Evolutionary conservation across 2,797 vertebrate genomes (phyloP).

Genomic region (Esox masquinongy): DNA sequence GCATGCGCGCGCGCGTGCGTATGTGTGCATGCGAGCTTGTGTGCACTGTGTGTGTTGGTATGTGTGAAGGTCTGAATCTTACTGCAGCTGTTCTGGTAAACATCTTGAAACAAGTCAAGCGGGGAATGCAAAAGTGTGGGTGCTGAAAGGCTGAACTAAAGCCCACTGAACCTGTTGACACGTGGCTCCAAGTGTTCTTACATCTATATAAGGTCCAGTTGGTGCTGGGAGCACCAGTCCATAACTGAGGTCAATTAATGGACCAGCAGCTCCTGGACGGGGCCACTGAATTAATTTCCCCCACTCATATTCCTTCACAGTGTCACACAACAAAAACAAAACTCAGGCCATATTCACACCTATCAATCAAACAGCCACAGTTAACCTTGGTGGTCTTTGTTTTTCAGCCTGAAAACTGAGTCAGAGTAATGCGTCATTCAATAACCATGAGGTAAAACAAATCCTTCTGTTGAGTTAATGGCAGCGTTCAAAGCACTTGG

Average conservation of each 20-base stretch:
- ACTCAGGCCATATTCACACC: neutral
- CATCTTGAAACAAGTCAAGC: conserved; percentile 49
- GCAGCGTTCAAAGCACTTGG: neutral
- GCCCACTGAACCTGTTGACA: conserved; percentile 44
- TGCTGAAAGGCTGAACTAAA: conserved; percentile 39
- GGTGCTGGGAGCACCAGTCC: conserved; percentile 11
- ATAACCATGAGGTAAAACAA: neutral
- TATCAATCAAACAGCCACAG: neutral
- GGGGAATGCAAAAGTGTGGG: conserved; percentile 11
- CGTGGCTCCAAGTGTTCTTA: conserved; percentile 20
- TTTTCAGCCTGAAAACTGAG: neutral
- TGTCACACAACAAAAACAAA: neutral
- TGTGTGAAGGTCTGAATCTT: conserved; percentile 27
- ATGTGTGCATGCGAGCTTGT: neutral
- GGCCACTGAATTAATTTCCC: conserved; percentile 8
- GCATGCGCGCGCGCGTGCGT: conserved; percentile 13
- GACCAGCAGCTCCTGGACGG: neutral
- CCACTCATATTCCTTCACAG: neutral
- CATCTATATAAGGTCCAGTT: conserved; percentile 26
- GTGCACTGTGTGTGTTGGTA: neutral
- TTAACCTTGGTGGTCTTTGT: neutral
- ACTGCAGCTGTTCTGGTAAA: conserved; percentile 49
- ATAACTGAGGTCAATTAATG: conserved; percentile 43
- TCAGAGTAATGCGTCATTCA: neutral
- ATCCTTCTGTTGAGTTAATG: neutral